Evolutionary conservation across 23 tunicate genomes (phyloP), one percentile per base, ranked within the genome.

Genomic region (Oikopleura vanhoeffeni): DNA sequence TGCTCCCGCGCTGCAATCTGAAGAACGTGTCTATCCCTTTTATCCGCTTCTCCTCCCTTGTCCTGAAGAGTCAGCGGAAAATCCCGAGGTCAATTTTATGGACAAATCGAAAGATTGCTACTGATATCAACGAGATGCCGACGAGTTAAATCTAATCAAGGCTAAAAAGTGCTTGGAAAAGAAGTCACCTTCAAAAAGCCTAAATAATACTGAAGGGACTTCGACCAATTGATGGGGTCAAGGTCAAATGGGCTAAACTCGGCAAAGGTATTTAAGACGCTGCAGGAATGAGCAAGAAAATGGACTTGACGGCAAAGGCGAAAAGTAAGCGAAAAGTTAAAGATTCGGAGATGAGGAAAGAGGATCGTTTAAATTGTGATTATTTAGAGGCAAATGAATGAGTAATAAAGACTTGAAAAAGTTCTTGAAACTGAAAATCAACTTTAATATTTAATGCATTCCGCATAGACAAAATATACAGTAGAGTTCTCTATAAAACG

Each of bases 151-250:
- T 18, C 79, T 2, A 71, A 71, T 71, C 35, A 71, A 71, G 35
- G 79, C 79, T 32, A 28, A 38, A 71, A 71, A 71, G 79, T 33
- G 4, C 27, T 38, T 3, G 79, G 79, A 33, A 71, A 71, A 71
- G 79, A 71, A 71, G 79, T 71, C 2, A 71, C 79, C 4, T 71
- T 71, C 32, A 71, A 71, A 71, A 71, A 71, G 79, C 79, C 79
- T 33, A 71, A 71, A 71, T n/a, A n/a, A n/a, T n/a, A n/a, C n/a
- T n/a, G n/a, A n/a, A n/a, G n/a, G n/a, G n/a, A n/a, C n/a, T n/a
- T n/a, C n/a, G n/a, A 32, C 79, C 79, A 3, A 38, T 71, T 30
- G 79, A 71, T 32, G 79, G 79, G 27, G 38, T 2, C 27, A 71
- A 71, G 38, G 35, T 71, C 38, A 71, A 71, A 71, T 71, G 79